Base-by-base conservation (phyloP, 2,113 vertebrate genomes). In the Henicopernis longicauda region DNA sequence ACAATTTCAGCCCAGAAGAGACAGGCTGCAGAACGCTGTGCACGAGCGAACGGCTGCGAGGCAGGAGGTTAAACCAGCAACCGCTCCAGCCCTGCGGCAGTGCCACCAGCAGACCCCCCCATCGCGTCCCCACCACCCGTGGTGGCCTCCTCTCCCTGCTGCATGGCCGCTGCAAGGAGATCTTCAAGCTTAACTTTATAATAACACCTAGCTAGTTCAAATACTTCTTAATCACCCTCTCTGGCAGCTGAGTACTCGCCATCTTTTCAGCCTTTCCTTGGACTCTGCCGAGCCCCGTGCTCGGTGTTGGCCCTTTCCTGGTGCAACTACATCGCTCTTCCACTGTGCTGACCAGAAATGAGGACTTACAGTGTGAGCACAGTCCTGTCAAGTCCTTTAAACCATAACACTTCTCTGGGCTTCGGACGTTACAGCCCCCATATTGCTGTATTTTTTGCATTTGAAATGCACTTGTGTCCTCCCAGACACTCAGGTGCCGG, bases 51-150 rank as follows among this genome's bases (percentile, higher is more conserved):
- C 4, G 10, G 26, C 13, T 3, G 34, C 2, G 14, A 38, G 50
- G 23, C 21, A 5, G 31, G 22, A 21, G 74, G 74, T 17, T 29
- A 32, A 40, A 8, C 25, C 27, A 20, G 58, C 26, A 19, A 13
- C 13, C 8, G 23, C 47, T 12, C 23, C 44, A 40, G 29, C 44
- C 52, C 32, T 5, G 5, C 27, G 10, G 19, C 72, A 19, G 32
- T 36, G 61, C 61, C 44, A 14, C 42, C 42, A 74, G 40, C 25
- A 70, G 32, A 22, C 16, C 38, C 59, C 25, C 8, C 31, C 40
- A 11, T 2, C 4, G 2, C 0, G 0, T n/a, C 54, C 79, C 71
- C 63, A 6, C 45, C 6, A 0, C 34, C 2, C 2, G 26, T 7
- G 0, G 6, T 45, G 21, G 13, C 50, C 25, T 26, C 34, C 4